Conservation (phyloP, 2,888 invertebrate species). For the Acronicta alni region DNA sequence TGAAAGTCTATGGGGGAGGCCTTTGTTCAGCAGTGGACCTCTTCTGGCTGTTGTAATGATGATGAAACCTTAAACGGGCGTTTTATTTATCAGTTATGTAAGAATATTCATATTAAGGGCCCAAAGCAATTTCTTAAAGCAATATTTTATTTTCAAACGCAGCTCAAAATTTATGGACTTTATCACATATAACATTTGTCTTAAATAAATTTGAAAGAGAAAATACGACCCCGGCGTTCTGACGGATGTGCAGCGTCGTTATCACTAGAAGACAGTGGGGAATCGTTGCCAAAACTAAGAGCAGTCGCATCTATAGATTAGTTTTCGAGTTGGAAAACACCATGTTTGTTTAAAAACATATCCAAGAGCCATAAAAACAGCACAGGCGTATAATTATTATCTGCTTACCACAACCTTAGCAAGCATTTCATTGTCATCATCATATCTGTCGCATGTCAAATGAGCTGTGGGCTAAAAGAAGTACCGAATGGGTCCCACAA, state of each 20-base stretch:
- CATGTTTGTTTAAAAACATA: conserved; percentile 31
- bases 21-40: no score
- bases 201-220: conserved; percentile 47
- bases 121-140: background rate
- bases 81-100: no score
- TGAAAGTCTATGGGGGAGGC: no score
- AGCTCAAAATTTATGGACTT: conserved; percentile 24
- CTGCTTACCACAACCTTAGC: no score
- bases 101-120: background rate
- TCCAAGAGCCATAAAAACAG: background rate
- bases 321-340: conserved; percentile 38
- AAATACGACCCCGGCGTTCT: conserved; percentile 37
- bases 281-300: conserved; percentile 44
- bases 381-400: no score
- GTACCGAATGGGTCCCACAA: no score
- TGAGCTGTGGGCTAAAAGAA: no score
- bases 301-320: conserved; percentile 32
- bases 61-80: no score
- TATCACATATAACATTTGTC: conserved; percentile 47
- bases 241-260: conserved; percentile 55
- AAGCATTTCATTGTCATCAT: no score
- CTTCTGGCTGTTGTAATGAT: no score
- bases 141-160: conserved; percentile 23
- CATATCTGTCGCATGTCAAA: no score
- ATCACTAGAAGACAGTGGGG: conserved; percentile 34